phyloP scores from a whole-genome alignment of 37 sponge, comb jelly and placozoan genomes.

The Chondrilla cf. caribensis region DNA sequence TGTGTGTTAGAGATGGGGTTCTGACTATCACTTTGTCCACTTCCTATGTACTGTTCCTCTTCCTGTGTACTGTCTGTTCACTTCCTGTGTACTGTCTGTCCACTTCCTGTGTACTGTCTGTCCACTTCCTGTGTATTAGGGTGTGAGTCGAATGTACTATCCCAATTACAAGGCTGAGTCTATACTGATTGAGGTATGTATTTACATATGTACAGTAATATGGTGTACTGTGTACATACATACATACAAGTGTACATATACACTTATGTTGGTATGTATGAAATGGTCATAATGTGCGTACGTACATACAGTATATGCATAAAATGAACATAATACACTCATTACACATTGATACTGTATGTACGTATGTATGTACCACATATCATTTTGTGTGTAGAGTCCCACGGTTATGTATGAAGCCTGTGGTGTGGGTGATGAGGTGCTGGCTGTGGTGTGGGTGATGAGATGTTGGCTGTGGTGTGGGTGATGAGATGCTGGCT shows the following conservation, averaged over 20 bases:
- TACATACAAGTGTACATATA: not conserved
- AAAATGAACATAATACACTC: too few relatives aligned
- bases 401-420: too few relatives aligned
- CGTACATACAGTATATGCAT: too few relatives aligned
- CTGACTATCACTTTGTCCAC: not conserved
- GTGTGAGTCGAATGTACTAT: constrained; percentile 18
- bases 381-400: too few relatives aligned
- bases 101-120: not conserved
- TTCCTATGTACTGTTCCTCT: not conserved
- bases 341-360: too few relatives aligned
- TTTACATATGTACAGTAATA: not conserved
- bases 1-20: too few relatives aligned
- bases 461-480: too few relatives aligned
- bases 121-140: not conserved
- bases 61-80: not conserved
- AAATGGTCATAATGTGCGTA: too few relatives aligned
- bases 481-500: too few relatives aligned
- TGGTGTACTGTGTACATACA: not conserved
- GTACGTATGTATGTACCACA: too few relatives aligned
- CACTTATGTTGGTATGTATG: not conserved
- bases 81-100: not conserved
- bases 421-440: too few relatives aligned
- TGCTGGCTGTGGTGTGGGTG: too few relatives aligned
- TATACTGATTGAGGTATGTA: constrained; percentile 9
- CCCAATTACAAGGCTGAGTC: constrained; percentile 20